Conservation (phyloP, 2,888 invertebrate genomes). For the Actias luna region DNA sequence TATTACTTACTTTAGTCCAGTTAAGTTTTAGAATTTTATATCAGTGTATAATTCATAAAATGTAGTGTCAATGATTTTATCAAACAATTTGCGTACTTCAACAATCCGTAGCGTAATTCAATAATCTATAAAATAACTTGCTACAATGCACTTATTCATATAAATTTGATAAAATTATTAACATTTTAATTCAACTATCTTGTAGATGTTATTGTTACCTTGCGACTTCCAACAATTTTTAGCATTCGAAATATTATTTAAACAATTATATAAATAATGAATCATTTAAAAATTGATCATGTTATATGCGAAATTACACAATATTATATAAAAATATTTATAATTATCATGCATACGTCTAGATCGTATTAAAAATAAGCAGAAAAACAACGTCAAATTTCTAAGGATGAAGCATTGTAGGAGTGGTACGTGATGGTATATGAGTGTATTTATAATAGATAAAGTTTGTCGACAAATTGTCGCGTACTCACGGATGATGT, state of each 20-base stretch:
- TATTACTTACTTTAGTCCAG: slow-evolving; percentile 19
- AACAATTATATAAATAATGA: not conserved
- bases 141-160: not conserved
- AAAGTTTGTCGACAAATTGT: slow-evolving; percentile 27
- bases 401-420: slow-evolving; percentile 65
- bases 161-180: not conserved
- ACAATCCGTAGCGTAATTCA: no score
- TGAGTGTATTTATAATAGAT: slow-evolving; percentile 33
- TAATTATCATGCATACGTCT: slow-evolving; percentile 30
- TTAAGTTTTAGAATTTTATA: slow-evolving; percentile 14
- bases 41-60: not conserved
- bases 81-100: not conserved
- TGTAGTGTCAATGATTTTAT: not conserved
- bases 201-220: not conserved
- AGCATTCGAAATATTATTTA: not conserved
- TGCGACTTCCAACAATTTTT: not conserved
- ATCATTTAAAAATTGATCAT: not conserved
- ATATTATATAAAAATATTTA: slow-evolving; percentile 23
- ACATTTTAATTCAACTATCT: no score
- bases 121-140: no score
- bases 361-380: slow-evolving; percentile 52
- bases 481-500: slow-evolving; percentile 64
- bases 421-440: slow-evolving; percentile 37
- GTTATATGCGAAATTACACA: not conserved
- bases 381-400: slow-evolving; percentile 64